Base-by-base conservation (phyloP, 2,888 invertebrate species). In the Archaeoteleia sp. region DNA sequence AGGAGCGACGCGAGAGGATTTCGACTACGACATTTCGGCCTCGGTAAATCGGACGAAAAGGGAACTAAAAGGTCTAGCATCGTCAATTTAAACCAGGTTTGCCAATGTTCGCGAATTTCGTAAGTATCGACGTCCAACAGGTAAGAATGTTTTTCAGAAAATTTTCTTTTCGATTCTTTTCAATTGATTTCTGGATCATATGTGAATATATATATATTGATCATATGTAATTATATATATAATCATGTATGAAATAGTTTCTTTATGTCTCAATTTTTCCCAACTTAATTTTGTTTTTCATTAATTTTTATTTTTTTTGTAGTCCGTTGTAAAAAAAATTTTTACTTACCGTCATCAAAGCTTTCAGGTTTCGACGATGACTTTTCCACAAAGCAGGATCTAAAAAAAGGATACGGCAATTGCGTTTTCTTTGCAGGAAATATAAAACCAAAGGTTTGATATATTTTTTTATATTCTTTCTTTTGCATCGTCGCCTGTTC, bases 1-100 rank as follows among this genome's bases (percentile, higher is more conserved):
- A 78, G 84, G 84, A 83, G 84, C 84, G 79, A 82, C 82, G 79
- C 79, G 79, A 76, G 66, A 67, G 71, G 42, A 25, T 62, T 67
- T 58, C 62, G 20, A 49, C 60, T 55, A 49, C 43, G 20, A 43
- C 39, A 32, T 29, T 43, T 48, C 53, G 25, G 57, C 67, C 40
- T 45, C 39, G 32, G 43, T 61, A 61, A 62, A 53, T 10, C 14
- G 62, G 67, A 67, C 12, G 37, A 12, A 29, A 39, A 48, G 6
- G 55, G 48, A 63, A 48, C 62, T 45, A 68, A 48, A 23, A 48
- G 57, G 58, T 35, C 58, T 42, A 58, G 53, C 46, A 55, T 39
- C 57, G 30, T 53, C 55, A 53, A 37, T 55, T 69, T 45, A 61
- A 60, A 27, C 20, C 54, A 53, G 32, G 32, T 58, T 17, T 27